Base-by-base conservation (phyloP, 2,888 invertebrate species). In the Bombylius discolor region DNA sequence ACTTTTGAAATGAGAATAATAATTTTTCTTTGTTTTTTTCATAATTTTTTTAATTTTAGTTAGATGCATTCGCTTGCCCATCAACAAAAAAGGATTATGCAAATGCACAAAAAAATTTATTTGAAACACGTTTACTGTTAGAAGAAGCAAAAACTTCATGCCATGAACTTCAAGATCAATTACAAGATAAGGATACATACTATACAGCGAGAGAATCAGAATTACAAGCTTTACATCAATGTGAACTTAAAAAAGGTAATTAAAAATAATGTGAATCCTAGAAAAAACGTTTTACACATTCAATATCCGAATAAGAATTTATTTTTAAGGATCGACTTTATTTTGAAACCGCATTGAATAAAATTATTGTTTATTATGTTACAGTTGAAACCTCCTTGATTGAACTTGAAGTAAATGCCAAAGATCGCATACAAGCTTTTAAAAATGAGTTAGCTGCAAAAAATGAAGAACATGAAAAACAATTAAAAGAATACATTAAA, bases 341-440 rank as follows among this genome's bases (percentile, higher is more conserved):
- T 1, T 23, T 23, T 23, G 23, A 23, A 23, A 23, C 3, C 23
- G 3, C 23, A 23, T 23, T 23, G 3, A 23, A 23, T 23, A 23
- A 23, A 23, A 23, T 23, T 23, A 23, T 23, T 23, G 23, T 32
- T 53, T 50, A 52, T 57, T 39, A 44, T 49, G 13, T 72, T 72
- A 1, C 67, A 81, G 81, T 80, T 68, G 78, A 80, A 68, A 77
- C 78, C 71, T 80, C 77, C 71, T 68, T 80, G 69, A 73, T 59
- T 56, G 71, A 73, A 56, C 62, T 68, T 48, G 67, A 72, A 61
- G 57, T 62, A 56, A 61, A 64, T 54, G 68, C 70, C 46, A 67
- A 68, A 59, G 66, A 70, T 36, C 68, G 69, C 52, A 65, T 71
- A 50, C 58, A 62, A 33, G 62, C 64, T 31, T 58, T 73, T 4